Conservation (phyloP, 2,888 invertebrate species). For the Acrobasis consociella region DNA sequence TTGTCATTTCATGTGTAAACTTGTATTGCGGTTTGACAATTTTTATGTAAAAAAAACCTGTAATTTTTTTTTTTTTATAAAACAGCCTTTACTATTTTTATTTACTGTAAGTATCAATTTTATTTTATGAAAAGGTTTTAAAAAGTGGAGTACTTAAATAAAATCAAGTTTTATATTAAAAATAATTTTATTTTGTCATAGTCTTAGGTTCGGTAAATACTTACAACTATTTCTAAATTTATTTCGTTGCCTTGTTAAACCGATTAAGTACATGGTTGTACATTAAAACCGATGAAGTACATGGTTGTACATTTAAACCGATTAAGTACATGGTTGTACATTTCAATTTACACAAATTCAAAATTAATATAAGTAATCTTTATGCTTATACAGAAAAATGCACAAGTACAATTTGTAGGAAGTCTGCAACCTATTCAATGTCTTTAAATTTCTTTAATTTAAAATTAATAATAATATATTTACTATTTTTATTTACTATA, state of each 20-base stretch:
- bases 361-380: background rate
- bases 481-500: background rate
- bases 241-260: constrained; percentile 9
- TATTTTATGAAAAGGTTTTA: background rate
- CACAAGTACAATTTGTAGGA: too few relatives aligned
- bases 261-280: background rate
- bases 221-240: constrained; percentile 7
- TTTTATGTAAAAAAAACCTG: too few relatives aligned
- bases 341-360: background rate
- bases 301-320: background rate
- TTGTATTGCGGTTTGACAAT: too few relatives aligned
- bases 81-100: too few relatives aligned
- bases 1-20: too few relatives aligned
- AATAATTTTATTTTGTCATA: constrained; percentile 37
- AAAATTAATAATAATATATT: too few relatives aligned
- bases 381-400: too few relatives aligned
- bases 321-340: background rate
- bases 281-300: background rate
- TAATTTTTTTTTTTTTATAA: too few relatives aligned
- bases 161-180: constrained; percentile 9
- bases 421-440: too few relatives aligned
- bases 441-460: too few relatives aligned
- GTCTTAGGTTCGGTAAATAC: constrained; percentile 52
- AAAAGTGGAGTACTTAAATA: background rate
- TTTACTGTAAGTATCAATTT: too few relatives aligned